Percentiles rank a stretch among this genome's conserved stretches.
Conservation (phyloP, 2,113 vertebrate genomes). For the Anhinga anhinga region DNA sequence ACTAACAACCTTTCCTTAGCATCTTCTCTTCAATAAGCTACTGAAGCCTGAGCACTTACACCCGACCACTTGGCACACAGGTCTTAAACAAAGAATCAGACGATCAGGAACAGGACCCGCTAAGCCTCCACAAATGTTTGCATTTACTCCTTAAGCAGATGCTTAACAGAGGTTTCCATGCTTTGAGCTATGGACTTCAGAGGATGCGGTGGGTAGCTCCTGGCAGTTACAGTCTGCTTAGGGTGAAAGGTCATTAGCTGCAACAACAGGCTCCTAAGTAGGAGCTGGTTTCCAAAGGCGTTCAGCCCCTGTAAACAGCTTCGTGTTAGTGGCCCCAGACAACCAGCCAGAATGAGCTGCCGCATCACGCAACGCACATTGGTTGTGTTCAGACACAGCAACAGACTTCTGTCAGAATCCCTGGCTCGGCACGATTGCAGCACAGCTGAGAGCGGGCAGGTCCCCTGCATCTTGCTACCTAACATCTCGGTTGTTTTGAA, state of each 20-base stretch:
- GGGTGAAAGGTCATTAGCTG: neutral
- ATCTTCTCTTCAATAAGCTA: neutral
- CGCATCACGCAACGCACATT: fast-evolving
- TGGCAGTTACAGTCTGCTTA: neutral
- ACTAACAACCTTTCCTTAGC: neutral
- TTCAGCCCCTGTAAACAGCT: neutral
- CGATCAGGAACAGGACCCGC: neutral
- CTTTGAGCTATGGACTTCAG: neutral
- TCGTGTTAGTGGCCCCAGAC: fast-evolving
- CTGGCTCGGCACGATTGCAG: fast-evolving
- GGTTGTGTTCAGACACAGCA: neutral
- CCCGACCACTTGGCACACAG: neutral
- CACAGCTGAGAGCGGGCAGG: neutral
- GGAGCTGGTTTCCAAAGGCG: neutral
- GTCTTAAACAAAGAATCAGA: neutral
- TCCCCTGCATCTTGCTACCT: fast-evolving
- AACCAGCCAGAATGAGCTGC: neutral
- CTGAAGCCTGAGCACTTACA: neutral
- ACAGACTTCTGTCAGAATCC: neutral
- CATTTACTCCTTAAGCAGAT: neutral
- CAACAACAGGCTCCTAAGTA: neutral
- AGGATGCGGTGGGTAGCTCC: neutral
- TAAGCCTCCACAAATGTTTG: neutral
- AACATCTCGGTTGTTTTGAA: neutral
- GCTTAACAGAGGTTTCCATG: neutral